These are phyloP conservation scores for Brachionus paranguensis DNA, from an alignment of 1,140 invertebrate species.

Conservation along the genomic window DNA sequence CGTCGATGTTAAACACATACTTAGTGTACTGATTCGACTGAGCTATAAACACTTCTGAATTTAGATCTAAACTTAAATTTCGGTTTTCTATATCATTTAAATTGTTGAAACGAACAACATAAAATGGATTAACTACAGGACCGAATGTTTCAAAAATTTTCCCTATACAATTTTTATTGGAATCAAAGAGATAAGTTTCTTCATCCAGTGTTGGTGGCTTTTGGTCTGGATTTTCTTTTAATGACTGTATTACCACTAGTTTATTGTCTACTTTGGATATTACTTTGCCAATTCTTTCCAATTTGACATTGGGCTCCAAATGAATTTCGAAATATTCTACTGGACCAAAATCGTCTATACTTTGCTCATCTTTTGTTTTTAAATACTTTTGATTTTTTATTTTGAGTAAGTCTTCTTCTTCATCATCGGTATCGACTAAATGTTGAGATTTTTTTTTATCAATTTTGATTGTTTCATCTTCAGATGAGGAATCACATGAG, in stretches of 20 bases:
- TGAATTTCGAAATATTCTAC: slow-evolving; percentile 13
- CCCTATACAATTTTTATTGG: slow-evolving; percentile 46
- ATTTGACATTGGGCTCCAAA: not conserved
- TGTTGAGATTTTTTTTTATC: not conserved
- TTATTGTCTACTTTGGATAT: slow-evolving; percentile 27
- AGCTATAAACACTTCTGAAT: slow-evolving; percentile 70
- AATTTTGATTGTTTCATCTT: not conserved
- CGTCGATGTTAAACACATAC: slow-evolving; percentile 63
- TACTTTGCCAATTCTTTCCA: slow-evolving; percentile 28
- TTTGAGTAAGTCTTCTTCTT: not conserved
- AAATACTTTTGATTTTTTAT: not conserved
- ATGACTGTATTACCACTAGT: not conserved
- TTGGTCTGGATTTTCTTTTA: not conserved
- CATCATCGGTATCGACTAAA: not conserved
- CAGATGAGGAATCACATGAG: not conserved
- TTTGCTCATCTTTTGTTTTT: slow-evolving; percentile 35
- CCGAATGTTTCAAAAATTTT: slow-evolving; percentile 82
- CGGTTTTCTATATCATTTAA: slow-evolving; percentile 65
- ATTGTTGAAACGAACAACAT: slow-evolving; percentile 76
- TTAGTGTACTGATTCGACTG: slow-evolving; percentile 65
- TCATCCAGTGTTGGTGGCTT: slow-evolving; percentile 14
- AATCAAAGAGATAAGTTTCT: slow-evolving; percentile 29
- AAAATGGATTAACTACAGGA: slow-evolving; percentile 68
- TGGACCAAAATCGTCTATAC: slow-evolving; percentile 10
- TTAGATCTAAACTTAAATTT: slow-evolving; percentile 59